Conservation (phyloP, 2,888 invertebrate genomes). For the Drosophila paranaensis region DNA sequence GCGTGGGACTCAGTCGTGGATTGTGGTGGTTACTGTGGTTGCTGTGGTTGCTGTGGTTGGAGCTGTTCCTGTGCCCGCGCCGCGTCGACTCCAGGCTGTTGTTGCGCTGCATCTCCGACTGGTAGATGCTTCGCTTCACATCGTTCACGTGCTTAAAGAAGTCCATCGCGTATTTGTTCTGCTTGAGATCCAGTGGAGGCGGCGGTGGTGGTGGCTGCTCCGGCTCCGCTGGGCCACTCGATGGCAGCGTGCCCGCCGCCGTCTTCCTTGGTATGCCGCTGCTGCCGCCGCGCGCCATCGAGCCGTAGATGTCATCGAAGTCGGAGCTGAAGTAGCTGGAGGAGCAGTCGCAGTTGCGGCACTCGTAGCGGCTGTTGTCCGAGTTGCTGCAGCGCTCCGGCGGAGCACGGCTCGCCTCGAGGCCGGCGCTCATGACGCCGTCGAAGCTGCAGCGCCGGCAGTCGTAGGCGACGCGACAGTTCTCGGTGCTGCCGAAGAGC, state of each 20-base stretch:
- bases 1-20: slow-evolving; percentile 57
- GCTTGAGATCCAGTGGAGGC: slow-evolving; percentile 80
- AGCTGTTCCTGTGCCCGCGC: slow-evolving; percentile 25
- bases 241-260: slow-evolving; percentile 79
- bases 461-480: slow-evolving; percentile 84
- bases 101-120: slow-evolving; percentile 83
- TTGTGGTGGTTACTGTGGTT: slow-evolving; percentile 2
- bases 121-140: slow-evolving; percentile 84
- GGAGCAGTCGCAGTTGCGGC: slow-evolving; percentile 84
- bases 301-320: slow-evolving; percentile 84
- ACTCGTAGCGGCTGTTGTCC: slow-evolving; percentile 84
- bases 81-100: slow-evolving; percentile 63
- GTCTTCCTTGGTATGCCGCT: slow-evolving; percentile 82
- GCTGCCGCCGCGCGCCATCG: slow-evolving; percentile 65
- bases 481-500: slow-evolving; percentile 84
- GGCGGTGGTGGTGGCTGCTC: slow-evolving; percentile 47
- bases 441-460: slow-evolving; percentile 84
- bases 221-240: slow-evolving; percentile 51
- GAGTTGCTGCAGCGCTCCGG: slow-evolving; percentile 79
- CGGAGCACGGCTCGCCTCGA: neutral
- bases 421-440: slow-evolving; percentile 56
- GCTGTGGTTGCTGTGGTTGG: slow-evolving; percentile 24
- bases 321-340: slow-evolving; percentile 85
- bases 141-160: slow-evolving; percentile 85
- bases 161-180: slow-evolving; percentile 85